Conservation (phyloP, 1,140 invertebrate genomes). For the Zaprionus nigranus region DNA sequence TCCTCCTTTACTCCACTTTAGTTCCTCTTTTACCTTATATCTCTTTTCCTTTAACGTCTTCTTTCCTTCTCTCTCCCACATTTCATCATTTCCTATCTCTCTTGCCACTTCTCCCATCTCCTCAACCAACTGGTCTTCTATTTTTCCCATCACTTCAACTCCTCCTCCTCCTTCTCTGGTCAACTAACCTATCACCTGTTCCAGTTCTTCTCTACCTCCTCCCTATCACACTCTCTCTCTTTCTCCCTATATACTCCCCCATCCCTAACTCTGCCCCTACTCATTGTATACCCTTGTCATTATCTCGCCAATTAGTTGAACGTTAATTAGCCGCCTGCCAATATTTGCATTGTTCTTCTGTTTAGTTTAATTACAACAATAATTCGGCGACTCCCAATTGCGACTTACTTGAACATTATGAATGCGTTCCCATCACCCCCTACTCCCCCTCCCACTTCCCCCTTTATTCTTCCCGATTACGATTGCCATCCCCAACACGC, state of each 20-base stretch:
- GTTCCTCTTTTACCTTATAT: neutral
- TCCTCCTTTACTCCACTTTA: neutral
- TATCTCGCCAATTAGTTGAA: slow-evolving; percentile 65
- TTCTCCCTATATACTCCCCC: neutral
- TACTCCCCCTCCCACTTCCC: neutral
- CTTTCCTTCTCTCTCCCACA: neutral
- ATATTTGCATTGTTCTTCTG: slow-evolving; percentile 64
- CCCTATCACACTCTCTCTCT: neutral
- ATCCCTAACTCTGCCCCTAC: neutral
- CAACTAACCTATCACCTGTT: neutral
- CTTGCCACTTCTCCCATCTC: neutral
- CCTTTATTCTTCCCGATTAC: neutral
- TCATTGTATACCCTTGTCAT: slow-evolving; percentile 45
- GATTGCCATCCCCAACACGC: slow-evolving; percentile 33
- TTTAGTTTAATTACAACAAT: slow-evolving; percentile 46
- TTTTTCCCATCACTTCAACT: neutral
- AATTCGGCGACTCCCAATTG: slow-evolving; percentile 48
- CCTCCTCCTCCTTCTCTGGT: neutral
- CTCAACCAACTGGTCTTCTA: neutral
- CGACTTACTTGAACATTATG: slow-evolving; percentile 38
- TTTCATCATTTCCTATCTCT: neutral
- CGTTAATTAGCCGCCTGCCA: slow-evolving; percentile 58
- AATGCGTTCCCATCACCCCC: slow-evolving; percentile 12
- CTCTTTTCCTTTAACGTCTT: neutral
- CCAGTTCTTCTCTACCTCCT: neutral